These are phyloP conservation scores for Proterorhinus semilunaris DNA, from an alignment of 2,113 vertebrate genomes.

Conservation along the genomic window DNA sequence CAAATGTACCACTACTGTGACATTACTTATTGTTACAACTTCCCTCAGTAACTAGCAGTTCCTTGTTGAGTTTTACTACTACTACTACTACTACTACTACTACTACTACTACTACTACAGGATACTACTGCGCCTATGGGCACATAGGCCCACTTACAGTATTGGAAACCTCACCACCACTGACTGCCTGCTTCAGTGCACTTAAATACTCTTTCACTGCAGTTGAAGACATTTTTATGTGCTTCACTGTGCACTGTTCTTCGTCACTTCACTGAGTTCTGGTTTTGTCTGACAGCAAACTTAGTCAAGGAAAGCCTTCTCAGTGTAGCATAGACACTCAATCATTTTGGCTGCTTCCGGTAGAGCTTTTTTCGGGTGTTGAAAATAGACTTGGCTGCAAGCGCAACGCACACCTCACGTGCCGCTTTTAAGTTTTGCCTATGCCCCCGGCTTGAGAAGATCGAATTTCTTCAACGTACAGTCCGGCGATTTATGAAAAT, in stretches of 20 bases:
- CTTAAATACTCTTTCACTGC: slow-evolving; percentile 8
- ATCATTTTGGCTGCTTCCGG: neutral
- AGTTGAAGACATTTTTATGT: slow-evolving; percentile 6
- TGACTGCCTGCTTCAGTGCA: neutral
- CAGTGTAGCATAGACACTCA: slow-evolving; percentile 8
- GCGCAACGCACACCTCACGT: slow-evolving; percentile 1
- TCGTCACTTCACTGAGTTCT: slow-evolving; percentile 8
- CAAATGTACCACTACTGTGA: too few species aligned
- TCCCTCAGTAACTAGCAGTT: too few species aligned
- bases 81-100: too few species aligned
- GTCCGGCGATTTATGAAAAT: neutral
- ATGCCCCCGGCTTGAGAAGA: neutral
- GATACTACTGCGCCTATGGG: too few species aligned
- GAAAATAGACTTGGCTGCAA: slow-evolving; percentile 5
- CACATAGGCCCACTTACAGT: neutral
- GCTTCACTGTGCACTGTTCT: slow-evolving; percentile 5
- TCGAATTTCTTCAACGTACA: neutral
- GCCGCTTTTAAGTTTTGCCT: neutral
- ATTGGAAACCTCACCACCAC: neutral
- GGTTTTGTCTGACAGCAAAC: slow-evolving; percentile 10
- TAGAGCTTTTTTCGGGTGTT: slow-evolving; percentile 2
- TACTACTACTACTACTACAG: too few species aligned
- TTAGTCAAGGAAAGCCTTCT: slow-evolving; percentile 9
- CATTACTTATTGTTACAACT: too few species aligned
- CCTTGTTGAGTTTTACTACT: too few species aligned